Percentiles rank a stretch among this genome's conserved stretches.
phyloP scores from a whole-genome alignment of 2,888 invertebrate species.

The Volucella zonaria region DNA sequence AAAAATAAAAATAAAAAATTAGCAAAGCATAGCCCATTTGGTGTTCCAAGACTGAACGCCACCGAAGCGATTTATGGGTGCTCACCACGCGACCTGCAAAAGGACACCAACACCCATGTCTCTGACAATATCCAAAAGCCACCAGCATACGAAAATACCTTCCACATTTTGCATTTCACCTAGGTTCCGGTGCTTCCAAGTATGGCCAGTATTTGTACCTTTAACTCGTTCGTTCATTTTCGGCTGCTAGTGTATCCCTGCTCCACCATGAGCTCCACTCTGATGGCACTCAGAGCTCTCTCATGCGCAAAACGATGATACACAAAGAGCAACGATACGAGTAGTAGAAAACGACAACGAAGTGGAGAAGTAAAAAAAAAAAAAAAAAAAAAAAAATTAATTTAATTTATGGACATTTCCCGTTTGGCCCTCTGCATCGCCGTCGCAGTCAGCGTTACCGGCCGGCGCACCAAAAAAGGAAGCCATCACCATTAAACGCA shows the following conservation, averaged over 20 bases:
- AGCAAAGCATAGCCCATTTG: slow-evolving; percentile 17
- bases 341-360: too few species aligned
- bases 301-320: slow-evolving; percentile 40
- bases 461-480: slow-evolving; percentile 36
- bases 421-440: neutral
- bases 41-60: slow-evolving; percentile 39
- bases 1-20: slow-evolving; percentile 13
- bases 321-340: slow-evolving; percentile 7
- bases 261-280: slow-evolving; percentile 26
- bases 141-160: slow-evolving; percentile 39
- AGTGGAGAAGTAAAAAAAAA: slow-evolving; percentile 5
- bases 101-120: slow-evolving; percentile 38
- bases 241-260: slow-evolving; percentile 42
- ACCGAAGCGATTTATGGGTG: slow-evolving; percentile 55
- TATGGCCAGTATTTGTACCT: neutral
- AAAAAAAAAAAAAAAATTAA: slow-evolving; percentile 46
- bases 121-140: slow-evolving; percentile 43
- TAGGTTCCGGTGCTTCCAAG: slow-evolving; percentile 42
- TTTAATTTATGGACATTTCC: slow-evolving; percentile 66
- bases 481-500: slow-evolving; percentile 66
- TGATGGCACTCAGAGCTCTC: neutral
- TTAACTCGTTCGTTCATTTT: neutral
- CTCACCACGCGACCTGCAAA: slow-evolving; percentile 59
- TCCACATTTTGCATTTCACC: slow-evolving; percentile 45
- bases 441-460: neutral